Evolutionary conservation across 2,797 vertebrate species (phyloP), one percentile per base, ranked within the genome.

Genomic region (Dendrocincla fuliginosa): DNA sequence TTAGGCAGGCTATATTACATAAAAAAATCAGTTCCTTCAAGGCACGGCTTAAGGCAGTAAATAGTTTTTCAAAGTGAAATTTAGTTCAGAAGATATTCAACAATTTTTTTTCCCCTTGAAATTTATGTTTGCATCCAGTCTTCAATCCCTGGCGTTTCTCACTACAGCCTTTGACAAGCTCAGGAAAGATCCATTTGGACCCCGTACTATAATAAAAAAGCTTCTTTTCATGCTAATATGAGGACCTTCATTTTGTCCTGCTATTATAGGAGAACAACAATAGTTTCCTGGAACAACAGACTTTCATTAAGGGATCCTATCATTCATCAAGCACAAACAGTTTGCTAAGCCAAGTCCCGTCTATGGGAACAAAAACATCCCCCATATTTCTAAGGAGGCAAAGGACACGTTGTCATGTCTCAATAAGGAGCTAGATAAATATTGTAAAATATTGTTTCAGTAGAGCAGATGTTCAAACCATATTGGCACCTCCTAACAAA

Each of bases 391-490:
- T 59, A 78, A 69, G 71, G 68, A 96, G 57, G 52, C 56, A 91
- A 23, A 85, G 46, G 16, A 83, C 50, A 49, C 0, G 3, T 60
- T 94, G 81, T 77, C 69, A 78, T 63, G n/a, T 93, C 85, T 94
- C 79, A 92, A 47, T 63, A 78, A 87, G 76, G 89, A 91, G 24
- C n/a, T 73, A 57, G 79, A 92, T 93, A 96, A 95, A 95, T 92
- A 94, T 88, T 95, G 77, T 82, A 90, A 91, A 95, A 96, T 94
- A 93, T 68, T 89, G 57, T 86, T 95, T 73, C 73, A 61, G 50
- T 61, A 81, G 69, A 97, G 87, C 94, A 95, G 96, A 88, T 95
- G 83, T 89, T 95, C 87, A 75, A 59, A 94, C 42, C 79, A 86
- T 91, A 90, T 84, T 94, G 76, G 78, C 65, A 95, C 79, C 93